A percentile compares a stretch with the other conserved stretches of the same genome.
phyloP scores from a whole-genome alignment of 2,797 vertebrate species.

The Gallirallus australis region DNA sequence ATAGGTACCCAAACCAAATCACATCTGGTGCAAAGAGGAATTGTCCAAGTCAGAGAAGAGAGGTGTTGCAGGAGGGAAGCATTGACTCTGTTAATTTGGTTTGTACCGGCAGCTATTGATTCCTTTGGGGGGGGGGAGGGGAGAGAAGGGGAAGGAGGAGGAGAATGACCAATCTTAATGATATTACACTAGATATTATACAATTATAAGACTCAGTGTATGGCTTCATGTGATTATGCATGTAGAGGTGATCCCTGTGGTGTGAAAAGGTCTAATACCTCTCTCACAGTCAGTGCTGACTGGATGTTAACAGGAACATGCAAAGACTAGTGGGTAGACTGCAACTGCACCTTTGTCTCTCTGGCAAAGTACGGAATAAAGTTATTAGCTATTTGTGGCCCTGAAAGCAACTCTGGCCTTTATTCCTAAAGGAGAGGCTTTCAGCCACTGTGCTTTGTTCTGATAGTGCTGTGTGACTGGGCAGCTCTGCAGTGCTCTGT shows the following conservation, averaged over 20 bases:
- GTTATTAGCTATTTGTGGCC: not conserved
- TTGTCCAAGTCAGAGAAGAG: not conserved
- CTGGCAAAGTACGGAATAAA: not conserved
- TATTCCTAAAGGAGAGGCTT: slow-evolving; percentile 23
- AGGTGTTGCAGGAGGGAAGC: not conserved
- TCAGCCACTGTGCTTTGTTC: not conserved
- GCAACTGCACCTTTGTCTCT: not conserved
- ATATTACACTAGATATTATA: not conserved
- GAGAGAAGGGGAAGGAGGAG: no score
- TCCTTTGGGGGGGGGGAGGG: not conserved
- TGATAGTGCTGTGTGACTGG: not conserved
- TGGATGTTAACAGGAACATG: not conserved
- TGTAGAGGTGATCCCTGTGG: not conserved
- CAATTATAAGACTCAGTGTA: not conserved
- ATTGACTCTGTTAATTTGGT: not conserved
- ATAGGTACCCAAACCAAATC: not conserved
- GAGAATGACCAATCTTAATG: not conserved
- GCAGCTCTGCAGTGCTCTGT: not conserved
- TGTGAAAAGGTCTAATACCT: not conserved
- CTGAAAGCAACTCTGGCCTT: not conserved
- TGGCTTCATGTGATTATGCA: not conserved
- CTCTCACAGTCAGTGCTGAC: not conserved
- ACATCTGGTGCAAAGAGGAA: not conserved
- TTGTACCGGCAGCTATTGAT: not conserved
- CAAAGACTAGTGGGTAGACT: not conserved